phyloP scores from a whole-genome alignment of 2,797 vertebrate species.

The Streptopelia turtur region DNA sequence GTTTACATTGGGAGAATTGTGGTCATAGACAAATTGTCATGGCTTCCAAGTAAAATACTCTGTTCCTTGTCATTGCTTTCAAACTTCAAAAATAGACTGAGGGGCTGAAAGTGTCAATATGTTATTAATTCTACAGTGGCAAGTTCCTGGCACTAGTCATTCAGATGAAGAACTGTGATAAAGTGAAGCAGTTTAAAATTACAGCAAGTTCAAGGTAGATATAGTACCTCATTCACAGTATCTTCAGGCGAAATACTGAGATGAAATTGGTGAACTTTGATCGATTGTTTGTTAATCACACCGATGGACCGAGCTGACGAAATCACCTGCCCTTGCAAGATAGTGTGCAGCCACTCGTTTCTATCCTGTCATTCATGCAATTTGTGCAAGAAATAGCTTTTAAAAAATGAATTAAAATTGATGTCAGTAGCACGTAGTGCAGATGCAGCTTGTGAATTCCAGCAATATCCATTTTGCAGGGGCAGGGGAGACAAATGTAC shows the following conservation, averaged over 20 bases:
- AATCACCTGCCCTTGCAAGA: neutral
- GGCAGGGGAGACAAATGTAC: neutral
- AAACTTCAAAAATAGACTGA: slow-evolving; percentile 12
- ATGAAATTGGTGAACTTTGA: slow-evolving; percentile 36
- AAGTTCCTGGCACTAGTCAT: slow-evolving; percentile 55
- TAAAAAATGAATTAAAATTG: slow-evolving; percentile 10
- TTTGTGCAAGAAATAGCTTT: neutral
- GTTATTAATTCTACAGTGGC: slow-evolving; percentile 62
- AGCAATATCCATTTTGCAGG: neutral
- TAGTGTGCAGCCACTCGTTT: neutral
- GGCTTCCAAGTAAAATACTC: slow-evolving; percentile 22
- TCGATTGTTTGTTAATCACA: slow-evolving; percentile 43
- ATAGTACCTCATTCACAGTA: neutral
- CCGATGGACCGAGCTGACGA: neutral
- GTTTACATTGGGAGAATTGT: slow-evolving; percentile 15
- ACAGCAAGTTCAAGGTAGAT: slow-evolving; percentile 33
- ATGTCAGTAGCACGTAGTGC: neutral
- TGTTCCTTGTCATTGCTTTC: slow-evolving; percentile 35
- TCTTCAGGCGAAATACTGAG: neutral
- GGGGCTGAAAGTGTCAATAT: slow-evolving; percentile 49
- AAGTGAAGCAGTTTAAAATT: slow-evolving; percentile 51
- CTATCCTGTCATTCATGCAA: neutral
- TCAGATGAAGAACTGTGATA: slow-evolving; percentile 66
- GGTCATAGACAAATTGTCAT: neutral
- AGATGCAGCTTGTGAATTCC: neutral